Conservation (phyloP, 2,797 vertebrate genomes). For the Anniella stebbinsi region DNA sequence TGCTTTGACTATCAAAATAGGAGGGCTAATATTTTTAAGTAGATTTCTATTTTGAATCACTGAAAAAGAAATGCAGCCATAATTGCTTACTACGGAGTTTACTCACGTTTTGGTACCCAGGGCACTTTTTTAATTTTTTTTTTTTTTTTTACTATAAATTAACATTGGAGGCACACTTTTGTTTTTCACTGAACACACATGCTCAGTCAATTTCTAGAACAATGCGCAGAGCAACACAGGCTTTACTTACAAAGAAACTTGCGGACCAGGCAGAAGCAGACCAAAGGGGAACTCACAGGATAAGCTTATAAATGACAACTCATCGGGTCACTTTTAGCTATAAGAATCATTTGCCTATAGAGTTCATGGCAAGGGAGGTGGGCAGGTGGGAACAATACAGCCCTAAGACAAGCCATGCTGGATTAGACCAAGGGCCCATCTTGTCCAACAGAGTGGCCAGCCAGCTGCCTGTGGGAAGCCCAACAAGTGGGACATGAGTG, state of each 20-base stretch:
- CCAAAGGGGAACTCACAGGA: too few relatives aligned
- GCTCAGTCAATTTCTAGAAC: background rate
- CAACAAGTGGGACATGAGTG: too few relatives aligned
- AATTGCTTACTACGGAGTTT: background rate
- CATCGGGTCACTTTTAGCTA: too few relatives aligned
- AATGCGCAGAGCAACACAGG: too few relatives aligned
- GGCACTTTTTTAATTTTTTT: background rate
- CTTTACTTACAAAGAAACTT: too few relatives aligned
- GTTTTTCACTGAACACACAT: background rate
- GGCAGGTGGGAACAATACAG: too few relatives aligned
- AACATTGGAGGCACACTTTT: background rate
- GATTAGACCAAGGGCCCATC: too few relatives aligned
- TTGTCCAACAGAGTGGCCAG: too few relatives aligned
- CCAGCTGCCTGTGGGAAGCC: too few relatives aligned
- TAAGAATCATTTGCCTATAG: background rate
- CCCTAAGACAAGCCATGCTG: too few relatives aligned
- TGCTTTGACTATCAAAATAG: background rate
- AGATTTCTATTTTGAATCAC: background rate
- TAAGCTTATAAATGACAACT: too few relatives aligned
- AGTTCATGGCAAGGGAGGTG: background rate
- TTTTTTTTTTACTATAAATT: background rate
- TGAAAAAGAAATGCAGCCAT: background rate
- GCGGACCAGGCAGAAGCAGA: too few relatives aligned
- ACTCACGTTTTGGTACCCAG: background rate
- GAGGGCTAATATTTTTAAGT: background rate